These are phyloP conservation scores for Gallinago nigripennis DNA, from an alignment of 2,797 vertebrate genomes.

Conservation along the genomic window DNA sequence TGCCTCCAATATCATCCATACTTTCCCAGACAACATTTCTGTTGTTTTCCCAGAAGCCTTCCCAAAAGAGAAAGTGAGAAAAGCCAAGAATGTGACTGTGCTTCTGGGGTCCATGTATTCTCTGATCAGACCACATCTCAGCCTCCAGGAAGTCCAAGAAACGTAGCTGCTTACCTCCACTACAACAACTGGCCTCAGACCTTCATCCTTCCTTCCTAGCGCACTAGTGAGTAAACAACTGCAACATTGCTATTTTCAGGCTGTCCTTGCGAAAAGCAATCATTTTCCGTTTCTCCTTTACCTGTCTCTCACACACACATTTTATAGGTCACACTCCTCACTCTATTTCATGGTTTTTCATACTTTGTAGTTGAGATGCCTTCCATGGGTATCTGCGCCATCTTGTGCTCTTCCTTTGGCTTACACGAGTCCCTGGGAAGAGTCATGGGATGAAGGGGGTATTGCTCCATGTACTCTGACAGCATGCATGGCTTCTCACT, in stretches of 20 bases:
- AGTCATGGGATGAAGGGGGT: slow-evolving; percentile 15
- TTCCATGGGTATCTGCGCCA: slow-evolving; percentile 45
- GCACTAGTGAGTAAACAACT: background rate
- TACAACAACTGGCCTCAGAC: background rate
- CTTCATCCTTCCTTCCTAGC: background rate
- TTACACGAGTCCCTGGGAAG: slow-evolving; percentile 64
- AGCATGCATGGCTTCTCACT: slow-evolving; percentile 61
- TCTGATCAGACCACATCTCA: background rate
- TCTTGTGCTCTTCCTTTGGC: background rate
- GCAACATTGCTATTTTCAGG: background rate
- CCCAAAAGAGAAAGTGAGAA: background rate
- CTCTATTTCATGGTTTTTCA: background rate
- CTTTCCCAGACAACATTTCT: background rate
- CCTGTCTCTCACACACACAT: background rate
- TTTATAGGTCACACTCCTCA: background rate
- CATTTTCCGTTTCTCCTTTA: background rate
- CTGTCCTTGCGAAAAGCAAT: background rate
- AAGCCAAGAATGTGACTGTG: background rate
- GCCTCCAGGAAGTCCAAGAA: background rate
- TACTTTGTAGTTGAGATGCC: slow-evolving; percentile 67
- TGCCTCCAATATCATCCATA: background rate
- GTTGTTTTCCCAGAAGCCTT: background rate
- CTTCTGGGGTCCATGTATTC: background rate
- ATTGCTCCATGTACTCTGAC: slow-evolving; percentile 68
- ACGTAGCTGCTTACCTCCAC: background rate